Evolutionary conservation across 2,113 vertebrate species (phyloP).

Genomic region (Melanotaenia duboulayi): DNA sequence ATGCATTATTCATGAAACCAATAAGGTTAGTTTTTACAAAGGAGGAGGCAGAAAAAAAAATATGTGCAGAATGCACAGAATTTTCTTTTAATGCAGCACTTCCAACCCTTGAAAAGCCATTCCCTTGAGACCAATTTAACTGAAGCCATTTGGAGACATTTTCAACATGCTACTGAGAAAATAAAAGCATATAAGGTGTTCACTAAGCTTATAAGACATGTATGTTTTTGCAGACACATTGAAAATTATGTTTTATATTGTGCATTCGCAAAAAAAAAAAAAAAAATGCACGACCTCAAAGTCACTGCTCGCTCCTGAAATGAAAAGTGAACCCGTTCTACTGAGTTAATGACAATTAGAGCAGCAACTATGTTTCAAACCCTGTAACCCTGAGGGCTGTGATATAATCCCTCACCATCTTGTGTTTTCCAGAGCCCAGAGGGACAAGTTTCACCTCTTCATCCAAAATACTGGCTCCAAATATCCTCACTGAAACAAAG

Average conservation of each 20-base stretch:
- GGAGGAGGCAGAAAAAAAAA: conserved; percentile 74
- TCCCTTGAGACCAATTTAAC: conserved; percentile 76
- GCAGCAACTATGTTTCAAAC: conserved; percentile 32
- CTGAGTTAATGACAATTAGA: conserved; percentile 53
- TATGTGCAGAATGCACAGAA: conserved; percentile 75
- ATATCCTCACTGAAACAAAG: conserved; percentile 47
- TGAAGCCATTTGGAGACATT: conserved; percentile 77
- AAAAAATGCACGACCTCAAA: conserved; percentile 36
- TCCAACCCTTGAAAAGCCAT: conserved; percentile 71
- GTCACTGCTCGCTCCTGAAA: conserved; percentile 30
- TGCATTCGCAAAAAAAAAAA: conserved; percentile 17
- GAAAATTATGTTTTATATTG: conserved; percentile 32
- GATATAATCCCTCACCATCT: conserved; percentile 58
- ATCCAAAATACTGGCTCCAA: conserved; percentile 53
- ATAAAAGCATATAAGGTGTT: conserved; percentile 56
- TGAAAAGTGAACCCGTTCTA: conserved; percentile 33
- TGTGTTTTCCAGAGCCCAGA: conserved; percentile 41
- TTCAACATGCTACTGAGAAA: conserved; percentile 70
- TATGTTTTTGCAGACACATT: conserved; percentile 33
- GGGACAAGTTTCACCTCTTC: conserved; percentile 60
- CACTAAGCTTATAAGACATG: conserved; percentile 35
- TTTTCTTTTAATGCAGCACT: conserved; percentile 75
- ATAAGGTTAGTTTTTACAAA: conserved; percentile 81
- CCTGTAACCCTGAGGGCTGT: conserved; percentile 34
- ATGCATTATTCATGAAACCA: conserved; percentile 84